phyloP scores from a whole-genome alignment of 1,140 invertebrate genomes.

The Hirudo medicinalis region DNA sequence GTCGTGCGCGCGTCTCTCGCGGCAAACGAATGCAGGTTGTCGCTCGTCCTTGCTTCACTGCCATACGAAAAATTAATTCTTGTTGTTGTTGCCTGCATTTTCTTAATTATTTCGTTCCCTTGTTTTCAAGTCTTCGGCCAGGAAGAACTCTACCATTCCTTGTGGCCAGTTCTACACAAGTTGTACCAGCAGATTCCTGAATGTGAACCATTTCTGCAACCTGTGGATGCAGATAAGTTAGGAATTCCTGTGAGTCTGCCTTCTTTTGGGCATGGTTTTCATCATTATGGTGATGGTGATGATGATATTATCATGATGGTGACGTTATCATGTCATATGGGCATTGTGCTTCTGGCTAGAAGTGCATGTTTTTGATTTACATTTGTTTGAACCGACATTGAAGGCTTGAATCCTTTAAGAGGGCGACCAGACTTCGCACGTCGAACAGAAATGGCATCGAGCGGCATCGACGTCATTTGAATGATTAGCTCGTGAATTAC shows the following conservation, averaged over 20 bases:
- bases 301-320: not conserved
- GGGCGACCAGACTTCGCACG: not conserved
- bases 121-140: conserved; percentile 61
- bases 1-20: too few species aligned
- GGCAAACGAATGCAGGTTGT: too few species aligned
- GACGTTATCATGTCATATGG: not conserved
- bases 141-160: conserved; percentile 75
- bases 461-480: not conserved
- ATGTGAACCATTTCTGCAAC: conserved; percentile 82
- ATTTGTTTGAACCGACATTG: not conserved
- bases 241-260: conserved; percentile 42
- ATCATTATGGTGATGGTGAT: not conserved
- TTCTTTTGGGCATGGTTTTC: not conserved
- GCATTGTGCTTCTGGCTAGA: not conserved
- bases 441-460: not conserved
- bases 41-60: too few species aligned
- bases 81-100: too few species aligned
- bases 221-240: conserved; percentile 75
- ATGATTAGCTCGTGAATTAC: not conserved
- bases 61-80: too few species aligned
- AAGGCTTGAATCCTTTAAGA: not conserved
- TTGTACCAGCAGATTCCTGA: conserved; percentile 77
- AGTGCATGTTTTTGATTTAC: not conserved
- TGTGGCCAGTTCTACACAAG: conserved; percentile 89
- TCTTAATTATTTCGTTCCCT: too few species aligned